These are phyloP conservation scores for Scaptomyza reducta DNA, from an alignment of 2,888 invertebrate species.

Conservation along the genomic window DNA sequence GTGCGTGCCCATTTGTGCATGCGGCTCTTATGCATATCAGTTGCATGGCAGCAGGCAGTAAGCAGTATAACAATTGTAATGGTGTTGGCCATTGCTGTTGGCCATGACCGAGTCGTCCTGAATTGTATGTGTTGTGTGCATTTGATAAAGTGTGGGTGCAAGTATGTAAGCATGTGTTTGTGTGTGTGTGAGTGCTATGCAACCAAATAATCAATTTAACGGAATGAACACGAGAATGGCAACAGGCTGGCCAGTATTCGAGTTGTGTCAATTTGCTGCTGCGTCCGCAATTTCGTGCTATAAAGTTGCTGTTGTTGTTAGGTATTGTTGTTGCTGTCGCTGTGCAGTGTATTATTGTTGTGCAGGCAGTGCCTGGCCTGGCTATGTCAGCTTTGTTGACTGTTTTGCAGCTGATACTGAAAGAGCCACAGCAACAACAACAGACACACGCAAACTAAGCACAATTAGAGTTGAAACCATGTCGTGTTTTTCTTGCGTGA, in stretches of 20 bases:
- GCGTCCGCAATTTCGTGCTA: conserved; percentile 73
- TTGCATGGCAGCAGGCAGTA: conserved; percentile 25
- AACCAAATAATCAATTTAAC: conserved; percentile 76
- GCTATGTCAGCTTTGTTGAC: conserved; percentile 54
- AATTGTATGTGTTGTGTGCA: conserved; percentile 16
- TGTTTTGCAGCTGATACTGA: conserved; percentile 53
- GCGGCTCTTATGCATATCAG: conserved; percentile 54
- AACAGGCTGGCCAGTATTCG: conserved; percentile 66
- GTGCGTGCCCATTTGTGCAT: conserved; percentile 57
- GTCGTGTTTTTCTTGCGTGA: not conserved
- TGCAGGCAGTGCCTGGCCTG: conserved; percentile 26
- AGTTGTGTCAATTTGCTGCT: conserved; percentile 76
- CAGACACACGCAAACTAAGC: not conserved
- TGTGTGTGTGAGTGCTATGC: conserved; percentile 16
- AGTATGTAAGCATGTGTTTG: conserved; percentile 7
- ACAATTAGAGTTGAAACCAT: conserved; percentile 1
- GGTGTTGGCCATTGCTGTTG: conserved; percentile 43
- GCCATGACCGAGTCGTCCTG: conserved; percentile 49
- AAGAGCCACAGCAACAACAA: conserved; percentile 26
- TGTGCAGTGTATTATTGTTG: conserved; percentile 14
- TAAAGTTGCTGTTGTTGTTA: conserved; percentile 45
- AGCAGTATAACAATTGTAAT: conserved; percentile 28
- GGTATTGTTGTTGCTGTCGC: conserved; percentile 7
- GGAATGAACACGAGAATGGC: conserved; percentile 49
- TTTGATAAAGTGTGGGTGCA: not conserved